These are phyloP conservation scores for Tringa solitaria DNA, from an alignment of 2,113 vertebrate genomes.

Conservation along the genomic window DNA sequence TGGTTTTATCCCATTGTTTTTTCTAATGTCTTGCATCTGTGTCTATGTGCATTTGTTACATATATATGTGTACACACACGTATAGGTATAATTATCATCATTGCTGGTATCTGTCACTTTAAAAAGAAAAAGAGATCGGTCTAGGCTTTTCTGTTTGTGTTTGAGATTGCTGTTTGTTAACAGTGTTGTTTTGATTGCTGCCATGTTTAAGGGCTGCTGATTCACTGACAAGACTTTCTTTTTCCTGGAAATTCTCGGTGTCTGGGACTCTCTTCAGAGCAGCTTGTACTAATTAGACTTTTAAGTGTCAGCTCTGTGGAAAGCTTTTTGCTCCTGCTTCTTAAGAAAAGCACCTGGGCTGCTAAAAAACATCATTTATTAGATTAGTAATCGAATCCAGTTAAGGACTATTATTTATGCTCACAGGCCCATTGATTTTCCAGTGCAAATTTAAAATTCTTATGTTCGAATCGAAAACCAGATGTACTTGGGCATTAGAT, in stretches of 20 bases:
- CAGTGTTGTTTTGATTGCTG: background rate
- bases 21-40: background rate
- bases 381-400: background rate
- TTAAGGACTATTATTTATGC: background rate
- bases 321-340: background rate
- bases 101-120: background rate
- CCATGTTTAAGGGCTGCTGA: background rate
- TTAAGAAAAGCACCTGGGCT: conserved; percentile 42
- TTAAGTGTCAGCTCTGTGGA: background rate
- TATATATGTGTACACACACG: accelerated
- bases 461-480: background rate
- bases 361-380: background rate
- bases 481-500: background rate
- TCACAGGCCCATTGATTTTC: background rate
- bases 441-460: background rate
- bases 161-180: background rate
- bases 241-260: background rate
- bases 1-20: background rate
- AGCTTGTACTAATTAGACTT: conserved; percentile 24
- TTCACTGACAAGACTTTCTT: background rate
- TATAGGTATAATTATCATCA: background rate
- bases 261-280: background rate
- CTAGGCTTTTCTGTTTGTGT: background rate
- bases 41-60: background rate
- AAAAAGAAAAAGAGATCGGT: background rate